These are phyloP conservation scores for Abrostola triplasia DNA, from an alignment of 2,888 invertebrate species.

Conservation along the genomic window DNA sequence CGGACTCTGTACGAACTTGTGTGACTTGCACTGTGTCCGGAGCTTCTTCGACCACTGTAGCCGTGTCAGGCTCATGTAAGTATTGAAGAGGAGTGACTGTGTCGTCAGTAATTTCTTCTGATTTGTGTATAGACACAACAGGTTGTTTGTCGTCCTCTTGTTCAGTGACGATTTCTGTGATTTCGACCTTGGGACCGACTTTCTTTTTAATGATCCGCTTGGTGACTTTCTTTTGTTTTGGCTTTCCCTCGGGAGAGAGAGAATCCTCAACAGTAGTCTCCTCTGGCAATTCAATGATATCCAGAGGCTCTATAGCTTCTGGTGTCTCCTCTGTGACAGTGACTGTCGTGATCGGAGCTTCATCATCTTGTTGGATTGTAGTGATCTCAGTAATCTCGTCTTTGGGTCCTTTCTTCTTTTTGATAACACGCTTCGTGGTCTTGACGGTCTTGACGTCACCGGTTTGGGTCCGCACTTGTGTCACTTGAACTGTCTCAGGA, in stretches of 20 bases:
- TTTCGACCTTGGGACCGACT: constrained; percentile 35
- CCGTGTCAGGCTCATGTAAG: constrained; percentile 4
- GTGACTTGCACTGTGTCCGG: constrained; percentile 20
- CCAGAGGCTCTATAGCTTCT: constrained; percentile 65
- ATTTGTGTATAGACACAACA: constrained; percentile 24
- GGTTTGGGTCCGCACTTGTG: constrained; percentile 49
- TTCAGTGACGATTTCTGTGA: constrained; percentile 37
- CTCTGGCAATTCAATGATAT: constrained; percentile 65
- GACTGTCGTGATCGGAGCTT: constrained; percentile 51
- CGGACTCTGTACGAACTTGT: constrained; percentile 10
- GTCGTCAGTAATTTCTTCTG: constrained; percentile 42
- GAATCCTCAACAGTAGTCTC: constrained; percentile 57
- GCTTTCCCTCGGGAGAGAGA: constrained; percentile 67
- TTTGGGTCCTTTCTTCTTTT: constrained; percentile 66
- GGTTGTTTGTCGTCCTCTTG: constrained; percentile 37
- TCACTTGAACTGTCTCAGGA: constrained; percentile 55
- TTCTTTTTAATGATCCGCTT: constrained; percentile 43
- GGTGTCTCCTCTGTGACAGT: constrained; percentile 55
- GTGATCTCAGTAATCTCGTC: constrained; percentile 69
- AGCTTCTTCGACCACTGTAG: constrained; percentile 42
- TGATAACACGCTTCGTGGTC: constrained; percentile 65
- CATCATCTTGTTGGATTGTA: constrained; percentile 66
- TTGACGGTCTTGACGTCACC: constrained; percentile 53
- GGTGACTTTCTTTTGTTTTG: constrained; percentile 59
- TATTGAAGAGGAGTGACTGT: constrained; percentile 35